Evolutionary conservation across 2,888 invertebrate species (phyloP), one percentile per base, ranked within the genome.

Genomic region (Aproaerema taeniolella): DNA sequence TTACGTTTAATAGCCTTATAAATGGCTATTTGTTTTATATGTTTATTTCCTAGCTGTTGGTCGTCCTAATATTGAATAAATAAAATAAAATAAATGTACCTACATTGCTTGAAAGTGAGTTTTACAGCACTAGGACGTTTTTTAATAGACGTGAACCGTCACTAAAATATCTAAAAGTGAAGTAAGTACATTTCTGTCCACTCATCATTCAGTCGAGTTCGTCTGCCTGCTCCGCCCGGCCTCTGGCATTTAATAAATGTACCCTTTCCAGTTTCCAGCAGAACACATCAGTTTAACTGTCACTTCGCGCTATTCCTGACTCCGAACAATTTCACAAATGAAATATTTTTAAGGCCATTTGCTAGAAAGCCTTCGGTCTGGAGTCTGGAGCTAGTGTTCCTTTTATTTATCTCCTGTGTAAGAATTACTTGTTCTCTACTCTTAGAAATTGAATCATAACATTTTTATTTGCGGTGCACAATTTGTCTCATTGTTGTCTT

Each of bases 281-380:
- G 64, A 61, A 61, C 68, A 70, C 80, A 81, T 77, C 79, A 76
- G 73, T 80, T 76, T 58, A 67, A 60, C 72, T 80, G 81, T 79
- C 80, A 78, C 80, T 80, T 74, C 71, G 65, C 64, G 71, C 73
- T 72, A 72, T 74, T 73, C 61, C 77, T 70, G 77, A 67, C 74
- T 73, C 61, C 73, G 74, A 78, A 78, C 80, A 75, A 75, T 82
- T 77, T 68, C 61, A 66, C 72, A 78, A 80, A 78, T 82, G 79
- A 73, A 81, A 80, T 79, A 81, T 82, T 81, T 81, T 81, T 76
- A 74, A 75, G 67, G 65, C 74, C 70, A 81, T 82, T 81, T 74
- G 67, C 70, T 73, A 72, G 79, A 82, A 71, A 82, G 79, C 74
- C 73, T 75, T 75, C 58, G 52, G 57, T 66, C 54, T 59, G 58